Evolutionary conservation across 2,797 vertebrate genomes (phyloP).

Genomic region (Echeneis naucrates): DNA sequence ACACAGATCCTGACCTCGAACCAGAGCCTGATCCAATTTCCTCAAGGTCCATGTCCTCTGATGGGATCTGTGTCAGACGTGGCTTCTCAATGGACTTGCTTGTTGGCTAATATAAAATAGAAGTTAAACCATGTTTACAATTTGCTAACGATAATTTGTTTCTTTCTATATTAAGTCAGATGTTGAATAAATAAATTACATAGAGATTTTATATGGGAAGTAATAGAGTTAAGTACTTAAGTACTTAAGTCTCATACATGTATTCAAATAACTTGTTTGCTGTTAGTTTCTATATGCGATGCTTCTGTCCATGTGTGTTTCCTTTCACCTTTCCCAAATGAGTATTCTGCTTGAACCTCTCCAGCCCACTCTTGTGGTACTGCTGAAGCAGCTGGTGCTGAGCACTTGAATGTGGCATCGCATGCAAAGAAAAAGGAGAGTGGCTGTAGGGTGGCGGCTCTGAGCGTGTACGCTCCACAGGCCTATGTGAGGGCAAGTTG

Average conservation of each 20-base stretch:
- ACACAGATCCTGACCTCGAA: slow-evolving; percentile 65
- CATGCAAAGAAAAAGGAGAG: slow-evolving; percentile 68
- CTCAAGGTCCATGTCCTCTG: slow-evolving; percentile 89
- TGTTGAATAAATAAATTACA: neutral
- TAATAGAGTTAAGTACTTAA: too few relatives aligned
- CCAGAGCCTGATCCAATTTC: slow-evolving; percentile 73
- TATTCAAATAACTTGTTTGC: neutral
- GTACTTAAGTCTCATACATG: neutral
- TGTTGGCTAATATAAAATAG: slow-evolving; percentile 65
- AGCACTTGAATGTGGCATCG: slow-evolving; percentile 34
- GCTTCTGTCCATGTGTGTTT: neutral
- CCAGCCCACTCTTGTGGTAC: slow-evolving; percentile 82
- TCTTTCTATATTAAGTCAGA: neutral
- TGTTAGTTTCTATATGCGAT: slow-evolving; percentile 1
- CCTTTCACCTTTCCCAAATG: slow-evolving; percentile 73
- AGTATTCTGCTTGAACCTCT: slow-evolving; percentile 83
- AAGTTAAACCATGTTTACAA: slow-evolving; percentile 21
- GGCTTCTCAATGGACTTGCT: slow-evolving; percentile 85
- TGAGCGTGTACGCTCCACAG: slow-evolving; percentile 89
- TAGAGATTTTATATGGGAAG: too few relatives aligned
- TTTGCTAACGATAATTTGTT: slow-evolving; percentile 6
- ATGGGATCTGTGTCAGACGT: slow-evolving; percentile 88
- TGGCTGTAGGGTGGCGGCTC: slow-evolving; percentile 91
- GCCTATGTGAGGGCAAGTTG: slow-evolving; percentile 83
- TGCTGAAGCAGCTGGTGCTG: slow-evolving; percentile 79